Base-by-base conservation (phyloP, 1,140 invertebrate genomes). In the Trypoxylus dichotomus region DNA sequence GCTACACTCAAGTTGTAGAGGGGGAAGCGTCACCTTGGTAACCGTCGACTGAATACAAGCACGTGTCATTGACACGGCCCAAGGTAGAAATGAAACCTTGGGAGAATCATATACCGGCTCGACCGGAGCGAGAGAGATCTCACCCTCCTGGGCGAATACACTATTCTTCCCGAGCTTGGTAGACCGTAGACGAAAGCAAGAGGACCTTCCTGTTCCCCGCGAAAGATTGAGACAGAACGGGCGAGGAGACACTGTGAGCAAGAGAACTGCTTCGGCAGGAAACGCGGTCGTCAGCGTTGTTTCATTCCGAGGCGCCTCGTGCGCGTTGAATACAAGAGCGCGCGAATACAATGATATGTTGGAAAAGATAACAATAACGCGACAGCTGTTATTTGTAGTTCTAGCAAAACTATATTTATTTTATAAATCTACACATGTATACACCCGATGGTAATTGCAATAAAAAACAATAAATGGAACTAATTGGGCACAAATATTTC, bases 41-140 rank as follows among this genome's bases (percentile, higher is more conserved):
- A 84, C 83, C 81, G 79, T 29, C 82, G 77, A 72, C 19, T 68
- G 60, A 68, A 68, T 68, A 77, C 80, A 83, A 80, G 81, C 83
- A 83, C 80, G 80, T 85, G 85, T 86, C 85, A 86, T 85, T 86
- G 85, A 86, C 85, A 81, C 83, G 79, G 81, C 60, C 83, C 85
- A 86, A 85, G 85, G 85, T 86, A 85, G 84, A 82, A 79, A 68
- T 77, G 77, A 79, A 82, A 85, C 85, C 85, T 86, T 86, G 85
- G 85, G 77, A 43, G 41, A 54, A 54, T 74, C 72, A 15, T 41
- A 74, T 37, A 74, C 72, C 72, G 60, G 60, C 60, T 68, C 37
- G 37, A 74, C 32, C 29, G 21, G 72, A 43, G 41, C 29, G n/a
- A 74, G 72, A 74, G 29, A 41, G 72, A 74, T 41, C 32, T 24